Conservation (phyloP, 2,888 invertebrate species). For the Timandra comae region DNA sequence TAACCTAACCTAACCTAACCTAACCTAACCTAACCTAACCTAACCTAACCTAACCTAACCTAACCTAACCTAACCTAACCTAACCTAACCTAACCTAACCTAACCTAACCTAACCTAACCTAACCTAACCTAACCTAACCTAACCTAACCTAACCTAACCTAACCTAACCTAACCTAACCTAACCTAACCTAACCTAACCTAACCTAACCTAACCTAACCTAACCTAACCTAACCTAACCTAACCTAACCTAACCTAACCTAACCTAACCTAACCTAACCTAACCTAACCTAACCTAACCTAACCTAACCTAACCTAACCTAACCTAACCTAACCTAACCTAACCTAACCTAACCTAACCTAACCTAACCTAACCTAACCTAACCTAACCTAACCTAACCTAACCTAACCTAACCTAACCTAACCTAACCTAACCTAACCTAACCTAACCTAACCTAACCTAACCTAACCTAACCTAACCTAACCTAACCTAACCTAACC, state of each 20-base stretch:
- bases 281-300: too few relatives aligned
- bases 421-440: background rate
- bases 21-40: constrained; percentile 13
- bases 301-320: constrained; percentile 7
- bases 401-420: background rate
- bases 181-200: background rate
- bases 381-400: constrained; percentile 3
- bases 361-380: constrained; percentile 10
- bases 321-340: constrained; percentile 12
- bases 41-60: constrained; percentile 13
- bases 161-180: constrained; percentile 13
- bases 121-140: constrained; percentile 8
- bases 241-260: too few relatives aligned
- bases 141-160: constrained; percentile 9
- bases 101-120: constrained; percentile 9
- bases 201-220: too few relatives aligned
- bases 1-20: constrained; percentile 9
- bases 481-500: constrained; percentile 9
- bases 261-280: too few relatives aligned
- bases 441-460: constrained; percentile 12
- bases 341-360: constrained; percentile 11
- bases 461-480: constrained; percentile 11
- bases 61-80: constrained; percentile 7
- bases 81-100: constrained; percentile 9
- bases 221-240: too few relatives aligned